Evolutionary conservation across 2,113 vertebrate species (phyloP).

Genomic region (Ailurus styani): DNA sequence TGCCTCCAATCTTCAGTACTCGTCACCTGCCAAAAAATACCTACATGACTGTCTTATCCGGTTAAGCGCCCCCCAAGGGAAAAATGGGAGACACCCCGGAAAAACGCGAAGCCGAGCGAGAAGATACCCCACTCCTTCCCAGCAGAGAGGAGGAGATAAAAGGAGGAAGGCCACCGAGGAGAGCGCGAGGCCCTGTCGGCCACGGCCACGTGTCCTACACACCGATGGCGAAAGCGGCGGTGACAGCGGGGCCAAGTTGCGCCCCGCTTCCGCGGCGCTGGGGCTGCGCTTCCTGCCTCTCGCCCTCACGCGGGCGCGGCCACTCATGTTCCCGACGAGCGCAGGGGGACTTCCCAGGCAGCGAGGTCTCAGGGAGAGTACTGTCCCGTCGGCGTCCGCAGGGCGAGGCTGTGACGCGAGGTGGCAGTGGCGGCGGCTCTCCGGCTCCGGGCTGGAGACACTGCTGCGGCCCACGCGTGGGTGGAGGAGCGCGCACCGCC

Average conservation of each 20-base stretch:
- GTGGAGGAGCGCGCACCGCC: not conserved
- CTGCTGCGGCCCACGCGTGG: fast-evolving
- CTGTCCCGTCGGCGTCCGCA: fast-evolving
- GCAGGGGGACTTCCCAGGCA: not conserved
- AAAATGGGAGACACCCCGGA: not conserved
- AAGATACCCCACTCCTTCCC: not conserved
- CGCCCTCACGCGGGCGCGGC: not conserved
- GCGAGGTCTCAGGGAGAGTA: fast-evolving
- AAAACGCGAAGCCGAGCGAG: not conserved
- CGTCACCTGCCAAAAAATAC: not conserved
- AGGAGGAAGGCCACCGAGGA: fast-evolving
- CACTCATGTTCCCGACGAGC: not conserved
- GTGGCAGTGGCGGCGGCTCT: fast-evolving
- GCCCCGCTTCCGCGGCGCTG: fast-evolving
- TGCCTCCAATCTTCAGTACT: not conserved
- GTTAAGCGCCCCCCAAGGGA: not conserved
- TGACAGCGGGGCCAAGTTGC: fast-evolving
- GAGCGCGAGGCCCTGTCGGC: fast-evolving
- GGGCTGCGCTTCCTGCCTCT: not conserved
- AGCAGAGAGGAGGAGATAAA: not conserved
- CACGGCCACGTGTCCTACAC: fast-evolving
- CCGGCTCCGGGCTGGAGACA: fast-evolving
- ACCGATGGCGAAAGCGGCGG: fast-evolving
- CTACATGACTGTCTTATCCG: not conserved
- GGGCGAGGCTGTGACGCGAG: fast-evolving